Evolutionary conservation across 2,113 vertebrate genomes (phyloP), one percentile per base, ranked within the genome.

Genomic region (Hemiprocne comata): DNA sequence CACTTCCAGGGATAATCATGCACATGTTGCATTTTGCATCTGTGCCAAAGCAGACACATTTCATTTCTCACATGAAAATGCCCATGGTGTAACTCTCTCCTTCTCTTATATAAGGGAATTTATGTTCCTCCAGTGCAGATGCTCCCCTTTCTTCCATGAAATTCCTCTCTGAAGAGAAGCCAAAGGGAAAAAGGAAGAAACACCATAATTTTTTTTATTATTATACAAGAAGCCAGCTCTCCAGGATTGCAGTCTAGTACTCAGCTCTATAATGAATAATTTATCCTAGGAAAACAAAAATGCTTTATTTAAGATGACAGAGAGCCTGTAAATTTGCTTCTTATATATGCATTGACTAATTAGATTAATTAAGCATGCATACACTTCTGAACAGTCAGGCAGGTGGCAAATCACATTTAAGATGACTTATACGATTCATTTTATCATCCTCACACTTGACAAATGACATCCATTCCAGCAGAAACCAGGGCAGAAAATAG

Each of bases 301-400:
- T 94, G 94, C 93, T 97, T 98, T 98, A 97, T 98, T 98, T 97
- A 98, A 96, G 97, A 96, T 95, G 96, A 96, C 96, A 97, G 96
- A 97, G 94, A 94, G 92, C 86, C 97, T 98, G 92, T 96, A 97
- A 97, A 97, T 97, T 98, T 96, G 55, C 93, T 97, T 96, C 97
- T 98, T 97, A 98, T 98, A 97, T 97, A 89, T 96, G 97, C 95
- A 94, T 96, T 97, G 97, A 98, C 97, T 98, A 98, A 98, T 98
- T 98, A 98, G 97, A 97, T 98, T 98, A 98, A 98, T 98, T 98
- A 98, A 97, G 96, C 92, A 76, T 33, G 94, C 97, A 97, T 94
- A 97, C 94, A 97, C 93, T 97, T 97, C 90, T 94, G 97, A 97
- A 97, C 87, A 98, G 96, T 97, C 96, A 98, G 89, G 95, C 98